A percentile compares a stretch with the other conserved stretches of the same genome.
phyloP scores from a whole-genome alignment of 2,888 invertebrate genomes.

The Sphaerophoria rueppellii region DNA sequence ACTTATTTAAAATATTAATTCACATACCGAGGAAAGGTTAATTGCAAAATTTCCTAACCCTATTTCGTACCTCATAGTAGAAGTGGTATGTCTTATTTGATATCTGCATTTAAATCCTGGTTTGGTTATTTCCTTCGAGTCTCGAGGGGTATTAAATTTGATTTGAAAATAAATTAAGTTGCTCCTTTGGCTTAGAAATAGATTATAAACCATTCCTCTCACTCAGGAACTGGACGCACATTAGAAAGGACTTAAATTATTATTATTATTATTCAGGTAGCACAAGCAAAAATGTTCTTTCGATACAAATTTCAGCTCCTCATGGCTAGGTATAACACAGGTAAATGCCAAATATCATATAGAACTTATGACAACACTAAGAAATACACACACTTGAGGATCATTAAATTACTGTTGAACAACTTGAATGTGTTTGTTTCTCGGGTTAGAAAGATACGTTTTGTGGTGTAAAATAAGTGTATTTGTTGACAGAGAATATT shows the following conservation, averaged over 20 bases:
- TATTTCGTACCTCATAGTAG: not conserved
- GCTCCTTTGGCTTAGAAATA: constrained; percentile 16
- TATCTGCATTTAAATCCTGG: not conserved
- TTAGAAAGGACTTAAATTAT: constrained; percentile 19
- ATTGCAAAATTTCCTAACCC: constrained; percentile 20
- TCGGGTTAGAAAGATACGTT: constrained; percentile 31
- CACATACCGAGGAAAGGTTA: constrained; percentile 22
- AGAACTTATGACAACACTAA: not conserved
- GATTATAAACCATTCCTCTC: too few relatives aligned
- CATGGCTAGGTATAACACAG: not conserved
- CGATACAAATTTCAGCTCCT: constrained; percentile 4
- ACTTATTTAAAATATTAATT: not conserved
- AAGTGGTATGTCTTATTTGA: not conserved
- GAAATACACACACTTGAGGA: not conserved
- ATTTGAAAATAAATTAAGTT: constrained; percentile 48
- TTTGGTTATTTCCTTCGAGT: constrained; percentile 2
- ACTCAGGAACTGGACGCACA: constrained; percentile 3
- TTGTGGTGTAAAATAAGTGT: constrained; percentile 54
- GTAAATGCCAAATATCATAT: not conserved
- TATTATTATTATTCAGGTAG: not conserved
- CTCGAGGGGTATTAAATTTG: constrained; percentile 22
- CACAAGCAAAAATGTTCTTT: constrained; percentile 23
- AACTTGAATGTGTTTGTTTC: constrained; percentile 12
- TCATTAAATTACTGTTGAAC: not conserved
- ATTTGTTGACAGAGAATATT: constrained; percentile 56